Conservation (phyloP, 2,797 vertebrate species). For the Salarias fasciatus region DNA sequence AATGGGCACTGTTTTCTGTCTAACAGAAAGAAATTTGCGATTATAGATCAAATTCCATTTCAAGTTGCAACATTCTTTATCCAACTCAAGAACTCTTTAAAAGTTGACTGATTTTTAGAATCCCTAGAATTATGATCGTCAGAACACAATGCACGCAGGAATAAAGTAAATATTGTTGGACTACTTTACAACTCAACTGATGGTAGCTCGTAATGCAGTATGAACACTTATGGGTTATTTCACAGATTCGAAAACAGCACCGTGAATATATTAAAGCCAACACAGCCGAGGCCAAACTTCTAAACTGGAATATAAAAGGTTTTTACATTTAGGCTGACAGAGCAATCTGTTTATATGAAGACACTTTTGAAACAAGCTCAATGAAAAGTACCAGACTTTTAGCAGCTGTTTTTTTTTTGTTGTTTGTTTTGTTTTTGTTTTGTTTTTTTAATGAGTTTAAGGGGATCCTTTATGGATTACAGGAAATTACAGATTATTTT, state of each 20-base stretch:
- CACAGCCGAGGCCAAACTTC: too few species aligned
- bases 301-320: background rate
- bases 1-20: conserved; percentile 1
- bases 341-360: too few species aligned
- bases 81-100: background rate
- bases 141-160: background rate
- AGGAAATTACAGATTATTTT: background rate
- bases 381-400: background rate
- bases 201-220: too few species aligned
- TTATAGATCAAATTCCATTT: conserved; percentile 2
- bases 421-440: too few species aligned
- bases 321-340: too few species aligned
- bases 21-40: conserved; percentile 3
- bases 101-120: background rate
- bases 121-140: background rate
- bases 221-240: too few species aligned
- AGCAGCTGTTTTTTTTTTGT: too few species aligned
- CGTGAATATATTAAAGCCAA: too few species aligned
- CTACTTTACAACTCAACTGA: too few species aligned
- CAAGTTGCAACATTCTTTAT: background rate
- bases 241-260: too few species aligned
- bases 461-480: background rate
- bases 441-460: too few species aligned
- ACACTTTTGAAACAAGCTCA: background rate
- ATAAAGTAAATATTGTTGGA: too few species aligned